Evolutionary conservation across 2,113 vertebrate genomes (phyloP).

Genomic region (Sceloporus undulatus): DNA sequence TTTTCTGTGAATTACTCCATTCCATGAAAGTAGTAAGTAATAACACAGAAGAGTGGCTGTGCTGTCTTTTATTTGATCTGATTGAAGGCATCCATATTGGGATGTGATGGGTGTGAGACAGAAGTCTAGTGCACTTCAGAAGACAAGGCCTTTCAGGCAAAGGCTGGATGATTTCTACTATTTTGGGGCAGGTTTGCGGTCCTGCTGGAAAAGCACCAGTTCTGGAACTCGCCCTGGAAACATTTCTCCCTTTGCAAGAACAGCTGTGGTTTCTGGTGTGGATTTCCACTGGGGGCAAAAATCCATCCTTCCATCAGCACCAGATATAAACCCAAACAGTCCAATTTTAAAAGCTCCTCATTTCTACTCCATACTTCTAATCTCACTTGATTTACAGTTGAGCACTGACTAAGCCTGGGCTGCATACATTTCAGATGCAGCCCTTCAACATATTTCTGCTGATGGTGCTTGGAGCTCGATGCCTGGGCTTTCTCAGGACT

Average conservation of each 20-base stretch:
- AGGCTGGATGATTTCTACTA: background rate
- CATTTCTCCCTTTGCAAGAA: background rate
- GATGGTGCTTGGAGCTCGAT: background rate
- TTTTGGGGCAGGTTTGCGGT: background rate
- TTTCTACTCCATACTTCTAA: background rate
- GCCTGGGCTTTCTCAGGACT: background rate
- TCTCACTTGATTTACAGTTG: no score
- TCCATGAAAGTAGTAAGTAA: background rate
- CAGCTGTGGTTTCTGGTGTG: background rate
- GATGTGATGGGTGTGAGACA: no score
- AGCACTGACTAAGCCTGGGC: background rate
- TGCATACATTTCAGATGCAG: background rate
- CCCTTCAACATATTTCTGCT: background rate
- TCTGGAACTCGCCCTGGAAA: background rate
- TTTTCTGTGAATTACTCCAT: background rate
- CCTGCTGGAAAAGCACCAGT: background rate
- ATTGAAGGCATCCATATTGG: background rate
- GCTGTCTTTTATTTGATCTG: background rate
- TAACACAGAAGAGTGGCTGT: background rate
- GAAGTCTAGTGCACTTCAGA: no score
- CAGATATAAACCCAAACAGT: background rate
- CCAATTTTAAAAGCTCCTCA: background rate
- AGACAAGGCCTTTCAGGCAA: no score
- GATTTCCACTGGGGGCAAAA: background rate
- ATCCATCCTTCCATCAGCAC: no score